Conservation (phyloP, 2,113 vertebrate genomes). For the Hyperoodon ampullatus region DNA sequence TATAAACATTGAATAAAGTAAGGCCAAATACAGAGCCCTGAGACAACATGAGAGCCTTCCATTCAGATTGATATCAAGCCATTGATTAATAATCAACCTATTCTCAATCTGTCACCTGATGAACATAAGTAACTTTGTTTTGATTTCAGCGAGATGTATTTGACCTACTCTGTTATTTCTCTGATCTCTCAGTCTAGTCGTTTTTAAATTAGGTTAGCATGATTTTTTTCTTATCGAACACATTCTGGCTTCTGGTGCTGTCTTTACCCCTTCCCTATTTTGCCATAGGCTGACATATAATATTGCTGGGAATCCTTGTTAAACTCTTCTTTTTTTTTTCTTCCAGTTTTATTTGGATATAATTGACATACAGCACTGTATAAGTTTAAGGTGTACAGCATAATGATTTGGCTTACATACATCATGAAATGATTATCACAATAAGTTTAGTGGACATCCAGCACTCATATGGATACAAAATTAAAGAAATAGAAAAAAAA, state of each 20-base stretch:
- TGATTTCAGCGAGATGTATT: neutral
- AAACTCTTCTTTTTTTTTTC: neutral
- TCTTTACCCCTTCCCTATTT: neutral
- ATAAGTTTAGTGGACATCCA: neutral
- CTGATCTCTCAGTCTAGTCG: neutral
- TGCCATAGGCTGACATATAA: neutral
- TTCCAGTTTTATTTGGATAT: neutral
- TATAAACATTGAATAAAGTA: slow-evolving; percentile 25
- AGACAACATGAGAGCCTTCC: neutral
- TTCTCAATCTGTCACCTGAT: neutral
- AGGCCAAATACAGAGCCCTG: neutral
- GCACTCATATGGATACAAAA: neutral
- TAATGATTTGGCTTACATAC: no score
- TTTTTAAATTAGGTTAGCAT: slow-evolving; percentile 43
- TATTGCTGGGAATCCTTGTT: slow-evolving; percentile 44
- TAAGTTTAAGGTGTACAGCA: no score
- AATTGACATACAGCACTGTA: neutral
- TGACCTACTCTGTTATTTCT: slow-evolving; percentile 22
- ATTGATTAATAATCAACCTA: neutral
- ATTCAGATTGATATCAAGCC: neutral
- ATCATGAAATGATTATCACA: neutral
- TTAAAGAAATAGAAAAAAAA: neutral
- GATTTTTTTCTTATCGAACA: slow-evolving; percentile 13
- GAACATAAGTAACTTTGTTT: neutral
- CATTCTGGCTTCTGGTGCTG: neutral